Evolutionary conservation across 1,140 invertebrate genomes (phyloP), one percentile per base, ranked within the genome.

Genomic region (Magallana angulata): DNA sequence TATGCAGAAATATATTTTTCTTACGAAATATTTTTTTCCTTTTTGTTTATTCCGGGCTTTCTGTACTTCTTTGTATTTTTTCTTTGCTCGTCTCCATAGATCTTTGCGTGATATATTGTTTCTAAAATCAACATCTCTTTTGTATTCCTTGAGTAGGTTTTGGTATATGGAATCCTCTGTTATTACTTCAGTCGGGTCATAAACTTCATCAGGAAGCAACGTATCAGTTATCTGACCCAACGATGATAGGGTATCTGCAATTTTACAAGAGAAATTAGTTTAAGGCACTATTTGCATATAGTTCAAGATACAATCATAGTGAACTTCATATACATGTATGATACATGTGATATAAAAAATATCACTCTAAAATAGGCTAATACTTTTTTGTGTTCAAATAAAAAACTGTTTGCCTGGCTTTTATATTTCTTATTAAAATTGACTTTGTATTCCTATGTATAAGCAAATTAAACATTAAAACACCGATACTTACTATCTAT

Each of bases 131-230:
- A 14, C 57, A 9, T 57, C 9, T n/a, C 57, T 58, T 57, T n/a
- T 11, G 16, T 82, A 7, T 7, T 82, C 81, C 16, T 57, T n/a
- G 11, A 57, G 5, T 24, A 82, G 48, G 12, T 82, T n/a, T 57
- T 82, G 36, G 18, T 82, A 82, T 58, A 82, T n/a, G 18, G 81
- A 82, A 57, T 82, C 81, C 48, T 57, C 81, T 8, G 81, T 57
- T 57, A 57, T n/a, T n/a, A 57, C 57, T 57, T 82, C 48, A 16
- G 57, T 30, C 6, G 57, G 16, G 36, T 56, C 48, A 57, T 18
- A 57, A 14, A 82, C 18, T 57, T 57, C 81, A 8, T 82, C 81
- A 16, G 81, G 81, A 16, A 82, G 6, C 57, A 82, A 16, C 2
- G 48, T 16, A n/a, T 58, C 81, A 1, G 57, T 57, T 16, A 82